Conservation (phyloP, 2,113 vertebrate genomes). For the Baryphthengus martii region DNA sequence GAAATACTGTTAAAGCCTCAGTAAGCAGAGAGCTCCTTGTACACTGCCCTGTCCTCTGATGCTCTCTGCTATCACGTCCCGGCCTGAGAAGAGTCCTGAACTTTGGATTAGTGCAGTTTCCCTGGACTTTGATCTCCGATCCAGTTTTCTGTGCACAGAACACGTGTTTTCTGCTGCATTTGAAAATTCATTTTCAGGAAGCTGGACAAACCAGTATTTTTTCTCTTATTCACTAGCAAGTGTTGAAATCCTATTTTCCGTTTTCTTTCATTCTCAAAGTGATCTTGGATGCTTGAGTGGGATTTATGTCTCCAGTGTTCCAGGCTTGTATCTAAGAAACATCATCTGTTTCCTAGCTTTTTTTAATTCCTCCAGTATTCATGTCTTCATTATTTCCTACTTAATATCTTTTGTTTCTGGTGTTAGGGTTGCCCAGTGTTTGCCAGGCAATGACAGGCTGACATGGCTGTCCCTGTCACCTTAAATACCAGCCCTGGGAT, state of each 20-base stretch:
- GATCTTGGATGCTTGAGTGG: not conserved
- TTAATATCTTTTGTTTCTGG: not conserved
- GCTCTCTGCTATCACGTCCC: not conserved
- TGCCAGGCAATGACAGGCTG: not conserved
- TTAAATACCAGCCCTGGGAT: not conserved
- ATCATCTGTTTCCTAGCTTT: not conserved
- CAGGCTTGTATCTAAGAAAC: not conserved
- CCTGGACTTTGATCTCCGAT: not conserved
- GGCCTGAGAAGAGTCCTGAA: not conserved
- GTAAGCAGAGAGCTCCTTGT: not conserved
- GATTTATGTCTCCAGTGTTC: not conserved
- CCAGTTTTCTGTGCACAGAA: not conserved
- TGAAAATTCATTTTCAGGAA: not conserved
- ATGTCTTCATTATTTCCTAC: not conserved
- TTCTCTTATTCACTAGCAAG: not conserved
- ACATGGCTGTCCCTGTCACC: not conserved
- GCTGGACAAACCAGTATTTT: not conserved
- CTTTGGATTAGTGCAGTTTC: not conserved
- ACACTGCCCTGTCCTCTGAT: not conserved
- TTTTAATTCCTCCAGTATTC: not conserved
- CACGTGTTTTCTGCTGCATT: not conserved
- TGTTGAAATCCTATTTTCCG: not conserved
- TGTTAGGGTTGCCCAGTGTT: not conserved
- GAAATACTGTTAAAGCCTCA: not conserved
- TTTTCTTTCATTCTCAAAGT: not conserved